Base-by-base conservation (phyloP, 2,113 vertebrate species). In the Rhombomys opimus region DNA sequence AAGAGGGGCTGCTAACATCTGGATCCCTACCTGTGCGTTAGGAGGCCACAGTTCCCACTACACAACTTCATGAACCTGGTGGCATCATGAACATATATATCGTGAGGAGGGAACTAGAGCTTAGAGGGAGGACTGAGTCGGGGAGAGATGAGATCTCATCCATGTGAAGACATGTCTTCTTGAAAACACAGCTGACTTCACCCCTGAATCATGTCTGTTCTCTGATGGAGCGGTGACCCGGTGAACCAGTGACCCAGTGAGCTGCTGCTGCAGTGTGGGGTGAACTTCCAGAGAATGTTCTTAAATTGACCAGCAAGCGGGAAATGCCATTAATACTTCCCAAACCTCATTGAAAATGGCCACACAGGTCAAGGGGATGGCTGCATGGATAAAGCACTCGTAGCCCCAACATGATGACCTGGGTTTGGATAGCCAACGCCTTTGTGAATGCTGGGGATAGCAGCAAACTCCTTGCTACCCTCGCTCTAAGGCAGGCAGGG, bases 171-270 rank as follows among this genome's bases (percentile, higher is more conserved):
- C 68, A 59, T 13, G 10, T 5, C 2, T 50, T 81, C 70, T 63
- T 88, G 63, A 77, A 96, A 70, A 61, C 8, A 14, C 9, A 59
- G 92, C 35, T 81, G 41, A 82, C 86, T 63, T 63, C 87, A n/a
- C 75, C 65, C 41, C 50, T 59, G 22, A 77, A 86, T 59, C 72
- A 63, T 67, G 80, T 46, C 70, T 68, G 27, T 3, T 30, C 11
- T 38, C 80, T 10, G 15, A 70, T 57, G 68, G 94, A 65, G 17
- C 1, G 13, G 35, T 50, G 25, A 61, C 20, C 90, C 38, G n/a
- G 46, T 46, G 46, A 46, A 3, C 46, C 46, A 5, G 46, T 46
- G 46, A 46, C 46, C 46, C 46, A 68, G 59, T 6, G 14, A 75
- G 59, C 41, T 82, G 15, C 7, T 1, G 54, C 70, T 76, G 68